phyloP scores from a whole-genome alignment of 2,113 vertebrate genomes.

The Tetrao urogallus region DNA sequence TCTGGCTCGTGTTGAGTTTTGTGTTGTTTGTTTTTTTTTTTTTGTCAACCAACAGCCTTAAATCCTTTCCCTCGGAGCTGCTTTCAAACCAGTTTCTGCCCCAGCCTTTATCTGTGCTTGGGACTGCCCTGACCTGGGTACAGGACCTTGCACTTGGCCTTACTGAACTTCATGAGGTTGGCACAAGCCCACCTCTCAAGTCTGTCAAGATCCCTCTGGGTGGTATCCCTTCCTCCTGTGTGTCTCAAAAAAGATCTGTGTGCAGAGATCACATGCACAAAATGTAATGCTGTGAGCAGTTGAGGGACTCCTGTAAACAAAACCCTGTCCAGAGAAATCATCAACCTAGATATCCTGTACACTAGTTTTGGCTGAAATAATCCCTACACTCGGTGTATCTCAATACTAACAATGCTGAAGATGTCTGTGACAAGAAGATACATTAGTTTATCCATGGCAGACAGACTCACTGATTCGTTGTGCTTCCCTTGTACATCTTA shows the following conservation, averaged over 20 bases:
- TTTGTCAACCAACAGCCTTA: not conserved
- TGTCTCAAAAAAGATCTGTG: not conserved
- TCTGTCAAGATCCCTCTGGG: not conserved
- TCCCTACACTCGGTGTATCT: not conserved
- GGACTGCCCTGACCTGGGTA: not conserved
- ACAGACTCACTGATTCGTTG: not conserved
- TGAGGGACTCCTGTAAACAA: not conserved
- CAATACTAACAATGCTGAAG: fast-evolving
- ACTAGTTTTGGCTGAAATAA: not conserved
- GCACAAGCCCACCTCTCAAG: no score
- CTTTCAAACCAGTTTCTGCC: not conserved
- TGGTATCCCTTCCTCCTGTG: not conserved
- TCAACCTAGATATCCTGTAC: not conserved
- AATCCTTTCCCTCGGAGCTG: not conserved
- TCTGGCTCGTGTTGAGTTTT: not conserved
- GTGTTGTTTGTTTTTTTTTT: not conserved
- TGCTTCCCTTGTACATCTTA: not conserved
- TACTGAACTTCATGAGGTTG: not conserved
- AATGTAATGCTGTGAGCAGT: not conserved
- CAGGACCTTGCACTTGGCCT: not conserved
- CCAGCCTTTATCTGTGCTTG: not conserved
- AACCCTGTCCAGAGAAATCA: not conserved
- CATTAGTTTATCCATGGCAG: fast-evolving
- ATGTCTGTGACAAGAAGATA: not conserved
- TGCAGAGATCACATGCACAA: fast-evolving